These are phyloP conservation scores for Invenusta paracnida DNA, from an alignment of 2,888 invertebrate genomes.

Conservation along the genomic window DNA sequence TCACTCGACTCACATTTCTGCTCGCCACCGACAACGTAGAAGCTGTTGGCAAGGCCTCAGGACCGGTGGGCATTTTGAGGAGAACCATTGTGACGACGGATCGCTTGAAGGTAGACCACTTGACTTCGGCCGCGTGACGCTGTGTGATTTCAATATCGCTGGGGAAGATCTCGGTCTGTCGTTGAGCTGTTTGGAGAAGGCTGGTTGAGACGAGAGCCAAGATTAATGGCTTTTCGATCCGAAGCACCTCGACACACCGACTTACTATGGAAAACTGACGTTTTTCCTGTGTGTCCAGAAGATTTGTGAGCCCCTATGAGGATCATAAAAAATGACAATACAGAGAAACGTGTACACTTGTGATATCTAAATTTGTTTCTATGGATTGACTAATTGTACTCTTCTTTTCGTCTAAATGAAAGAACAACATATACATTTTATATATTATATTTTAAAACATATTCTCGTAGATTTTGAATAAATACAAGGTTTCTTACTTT, in stretches of 20 bases:
- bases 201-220: background rate
- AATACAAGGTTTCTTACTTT: no score
- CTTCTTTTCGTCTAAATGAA: no score
- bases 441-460: no score
- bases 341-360: background rate
- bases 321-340: background rate
- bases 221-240: background rate
- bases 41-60: no score
- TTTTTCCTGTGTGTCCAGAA: background rate
- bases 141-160: background rate
- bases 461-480: no score
- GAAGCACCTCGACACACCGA: background rate
- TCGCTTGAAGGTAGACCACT: background rate
- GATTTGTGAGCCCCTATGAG: background rate
- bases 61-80: background rate
- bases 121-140: background rate
- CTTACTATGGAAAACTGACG: background rate
- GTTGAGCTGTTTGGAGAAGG: background rate
- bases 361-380: no score
- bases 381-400: no score
- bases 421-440: no score
- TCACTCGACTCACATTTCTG: no score
- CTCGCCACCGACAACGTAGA: no score
- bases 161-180: background rate
- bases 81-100: background rate